A percentile compares a stretch with the other conserved stretches of the same genome.
phyloP scores from a whole-genome alignment of 2,888 invertebrate genomes.

The Hipparchia sbordonii region DNA sequence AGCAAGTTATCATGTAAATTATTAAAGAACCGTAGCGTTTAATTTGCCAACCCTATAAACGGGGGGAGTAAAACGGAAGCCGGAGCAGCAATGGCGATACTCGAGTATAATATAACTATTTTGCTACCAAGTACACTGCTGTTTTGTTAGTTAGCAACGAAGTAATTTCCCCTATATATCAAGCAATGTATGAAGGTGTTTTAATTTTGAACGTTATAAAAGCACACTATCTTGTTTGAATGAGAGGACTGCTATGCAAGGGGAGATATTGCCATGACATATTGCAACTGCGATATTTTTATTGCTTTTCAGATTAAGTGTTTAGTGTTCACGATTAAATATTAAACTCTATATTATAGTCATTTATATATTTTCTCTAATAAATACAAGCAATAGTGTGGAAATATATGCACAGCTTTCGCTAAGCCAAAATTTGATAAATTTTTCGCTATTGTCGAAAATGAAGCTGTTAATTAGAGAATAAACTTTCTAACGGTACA shows the following conservation, averaged over 20 bases:
- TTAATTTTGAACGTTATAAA: neutral
- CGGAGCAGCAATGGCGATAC: slow-evolving; percentile 50
- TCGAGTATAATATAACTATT: slow-evolving; percentile 35
- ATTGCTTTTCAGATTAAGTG: slow-evolving; percentile 26
- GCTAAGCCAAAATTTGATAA: no score
- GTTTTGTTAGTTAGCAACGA: slow-evolving; percentile 17
- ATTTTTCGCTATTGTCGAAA: no score
- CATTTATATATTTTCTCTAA: no score
- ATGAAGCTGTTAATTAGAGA: no score
- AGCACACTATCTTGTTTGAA: neutral
- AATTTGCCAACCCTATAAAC: slow-evolving; percentile 10
- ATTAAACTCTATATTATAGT: no score
- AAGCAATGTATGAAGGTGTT: slow-evolving; percentile 28
- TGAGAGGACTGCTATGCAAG: slow-evolving; percentile 1
- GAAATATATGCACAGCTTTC: no score
- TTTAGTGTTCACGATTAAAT: neutral
- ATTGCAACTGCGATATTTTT: slow-evolving; percentile 31
- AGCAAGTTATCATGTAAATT: neutral
- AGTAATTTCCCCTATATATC: slow-evolving; percentile 19
- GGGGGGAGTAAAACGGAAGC: slow-evolving; percentile 50
- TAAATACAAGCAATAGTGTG: no score
- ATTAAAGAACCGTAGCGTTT: neutral
- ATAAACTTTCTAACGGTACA: no score
- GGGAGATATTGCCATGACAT: slow-evolving; percentile 29
- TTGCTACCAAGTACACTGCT: slow-evolving; percentile 27